Conservation (phyloP, 2,888 invertebrate species). For the Hyles lineata region DNA sequence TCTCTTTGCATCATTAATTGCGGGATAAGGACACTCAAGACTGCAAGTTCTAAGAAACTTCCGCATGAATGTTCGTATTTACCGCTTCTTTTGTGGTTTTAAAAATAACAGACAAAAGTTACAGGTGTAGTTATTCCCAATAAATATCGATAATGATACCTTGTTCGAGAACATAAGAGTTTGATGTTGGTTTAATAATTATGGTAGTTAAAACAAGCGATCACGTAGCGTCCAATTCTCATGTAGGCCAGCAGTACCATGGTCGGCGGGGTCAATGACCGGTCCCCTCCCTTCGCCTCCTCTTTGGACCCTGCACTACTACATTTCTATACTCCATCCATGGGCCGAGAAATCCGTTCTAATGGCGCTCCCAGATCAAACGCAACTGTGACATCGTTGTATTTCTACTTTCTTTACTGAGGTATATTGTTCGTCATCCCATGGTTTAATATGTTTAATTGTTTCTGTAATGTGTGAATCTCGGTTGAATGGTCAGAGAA, state of each 20-base stretch:
- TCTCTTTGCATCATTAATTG: slow-evolving; percentile 51
- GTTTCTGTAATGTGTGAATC: slow-evolving; percentile 56
- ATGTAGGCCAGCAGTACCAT: slow-evolving; percentile 82
- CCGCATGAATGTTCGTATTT: slow-evolving; percentile 73
- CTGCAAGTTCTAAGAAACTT: slow-evolving; percentile 69
- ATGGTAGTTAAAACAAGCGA: slow-evolving; percentile 32
- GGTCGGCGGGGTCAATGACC: slow-evolving; percentile 74
- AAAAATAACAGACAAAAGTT: neutral
- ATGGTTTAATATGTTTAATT: slow-evolving; percentile 50
- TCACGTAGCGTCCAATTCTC: slow-evolving; percentile 45
- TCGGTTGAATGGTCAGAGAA: slow-evolving; percentile 53
- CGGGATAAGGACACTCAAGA: slow-evolving; percentile 59
- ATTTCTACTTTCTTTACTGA: slow-evolving; percentile 22
- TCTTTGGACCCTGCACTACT: slow-evolving; percentile 66
- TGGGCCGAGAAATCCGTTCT: slow-evolving; percentile 26
- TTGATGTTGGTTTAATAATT: neutral
- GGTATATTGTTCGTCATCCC: slow-evolving; percentile 17
- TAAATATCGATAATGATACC: neutral
- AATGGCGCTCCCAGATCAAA: slow-evolving; percentile 53
- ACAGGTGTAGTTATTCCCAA: neutral
- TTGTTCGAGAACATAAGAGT: neutral
- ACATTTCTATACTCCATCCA: slow-evolving; percentile 63
- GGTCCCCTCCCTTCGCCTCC: slow-evolving; percentile 54
- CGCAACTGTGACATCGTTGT: slow-evolving; percentile 48
- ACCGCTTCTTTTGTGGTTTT: slow-evolving; percentile 56